Base-by-base conservation (phyloP, 2,797 vertebrate genomes). In the Tolypeutes matacus region DNA sequence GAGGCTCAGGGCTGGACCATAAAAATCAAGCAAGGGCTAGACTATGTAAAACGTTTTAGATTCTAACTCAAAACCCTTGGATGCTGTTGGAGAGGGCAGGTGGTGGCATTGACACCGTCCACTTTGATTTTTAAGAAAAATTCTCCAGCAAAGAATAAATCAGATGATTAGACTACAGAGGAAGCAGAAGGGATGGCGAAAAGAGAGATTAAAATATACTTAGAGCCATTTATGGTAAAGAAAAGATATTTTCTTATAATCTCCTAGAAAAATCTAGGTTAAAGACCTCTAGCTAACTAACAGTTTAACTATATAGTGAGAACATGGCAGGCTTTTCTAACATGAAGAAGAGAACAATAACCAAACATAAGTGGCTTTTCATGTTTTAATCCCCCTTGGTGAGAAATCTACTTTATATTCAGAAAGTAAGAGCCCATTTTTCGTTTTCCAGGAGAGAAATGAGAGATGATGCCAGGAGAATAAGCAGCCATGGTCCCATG, bases 361-460 rank as follows among this genome's bases (percentile, higher is more conserved):
- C 62, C n/a, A 73, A 92, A 89, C 39, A 34, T 75, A 91, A 80
- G 39, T 82, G 39, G 34, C 14, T 84, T 91, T 81, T 84, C 17
- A 49, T 58, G 53, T 51, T 76, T 87, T 89, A 85, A 93, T 81
- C 39, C 46, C 17, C 56, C 67, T 84, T 89, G 11, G 12, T 82
- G 60, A 83, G 93, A 93, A 80, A 58, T 82, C 29, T 12, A 75
- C 34, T 95, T 94, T 93, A 51, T 62, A 94, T 92, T 95, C 64
- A 80, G 42, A 82, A 92, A 58, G 39, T 75, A 56, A 81, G 21
- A 88, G 69, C 13, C 39, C 29, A 12, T 58, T 94, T 88, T 94
- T 81, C 65, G 87, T 81, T 80, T 90, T 88, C 58, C 56, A 77
- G 51, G 17, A 93, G 49, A 77, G n/a, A 81, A 94, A 76, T n/a